These are phyloP conservation scores for Neolamprologus caudopunctatus DNA, from an alignment of 2,113 vertebrate genomes.

Conservation along the genomic window DNA sequence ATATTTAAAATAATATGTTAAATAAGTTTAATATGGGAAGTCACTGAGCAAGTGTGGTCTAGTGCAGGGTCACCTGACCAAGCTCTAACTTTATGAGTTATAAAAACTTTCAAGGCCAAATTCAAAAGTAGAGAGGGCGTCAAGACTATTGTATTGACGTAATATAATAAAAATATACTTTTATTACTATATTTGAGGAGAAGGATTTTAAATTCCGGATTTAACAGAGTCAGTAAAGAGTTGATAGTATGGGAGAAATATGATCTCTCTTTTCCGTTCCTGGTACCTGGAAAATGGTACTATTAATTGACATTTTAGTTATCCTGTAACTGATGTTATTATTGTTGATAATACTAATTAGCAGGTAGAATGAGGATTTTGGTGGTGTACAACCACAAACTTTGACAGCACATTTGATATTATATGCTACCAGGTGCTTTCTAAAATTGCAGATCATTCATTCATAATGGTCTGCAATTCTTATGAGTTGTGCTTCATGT, in stretches of 20 bases:
- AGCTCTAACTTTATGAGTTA: not conserved
- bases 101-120: not conserved
- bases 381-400: not conserved
- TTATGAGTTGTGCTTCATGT: not conserved
- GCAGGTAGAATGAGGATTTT: not conserved
- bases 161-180: not conserved
- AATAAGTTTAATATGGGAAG: not conserved
- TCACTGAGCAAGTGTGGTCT: not conserved
- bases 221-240: not conserved
- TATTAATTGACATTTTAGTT: not conserved
- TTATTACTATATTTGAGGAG: not conserved
- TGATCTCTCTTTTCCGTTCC: not conserved
- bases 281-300: not conserved
- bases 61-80: not conserved
- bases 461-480: not conserved
- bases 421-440: not conserved
- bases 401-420: not conserved
- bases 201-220: fast-evolving
- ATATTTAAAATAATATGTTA: not conserved
- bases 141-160: not conserved
- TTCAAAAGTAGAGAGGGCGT: not conserved
- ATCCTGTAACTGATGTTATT: not conserved
- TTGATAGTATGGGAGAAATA: not conserved
- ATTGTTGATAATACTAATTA: not conserved
- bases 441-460: not conserved